These are phyloP conservation scores for Drosophila pruinosa DNA, from an alignment of 1,140 invertebrate species.

Conservation along the genomic window DNA sequence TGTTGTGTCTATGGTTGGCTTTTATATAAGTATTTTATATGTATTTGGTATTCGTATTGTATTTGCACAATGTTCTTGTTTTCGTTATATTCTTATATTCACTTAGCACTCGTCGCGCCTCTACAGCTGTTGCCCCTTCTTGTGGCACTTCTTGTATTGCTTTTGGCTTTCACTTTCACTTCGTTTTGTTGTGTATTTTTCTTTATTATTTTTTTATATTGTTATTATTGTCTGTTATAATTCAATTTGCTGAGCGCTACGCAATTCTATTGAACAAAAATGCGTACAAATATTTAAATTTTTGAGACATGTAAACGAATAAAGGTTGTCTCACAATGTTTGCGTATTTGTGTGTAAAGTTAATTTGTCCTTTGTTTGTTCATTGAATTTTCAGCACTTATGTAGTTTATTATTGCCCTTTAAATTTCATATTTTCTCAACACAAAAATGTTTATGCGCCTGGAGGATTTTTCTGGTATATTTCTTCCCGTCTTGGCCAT, in stretches of 20 bases:
- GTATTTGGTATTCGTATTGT: constrained; percentile 18
- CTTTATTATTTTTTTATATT: constrained; percentile 31
- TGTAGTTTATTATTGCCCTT: constrained; percentile 52
- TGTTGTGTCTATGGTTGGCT: constrained; percentile 29
- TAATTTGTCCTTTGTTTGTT: constrained; percentile 55
- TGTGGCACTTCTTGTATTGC: constrained; percentile 9
- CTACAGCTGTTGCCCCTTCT: background rate
- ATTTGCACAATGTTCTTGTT: constrained; percentile 21
- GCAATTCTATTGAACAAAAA: constrained; percentile 38
- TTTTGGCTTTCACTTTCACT: constrained; percentile 48
- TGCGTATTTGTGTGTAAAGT: constrained; percentile 34
- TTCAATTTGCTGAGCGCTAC: constrained; percentile 42
- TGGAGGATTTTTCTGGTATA: constrained; percentile 1
- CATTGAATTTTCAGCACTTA: constrained; percentile 52
- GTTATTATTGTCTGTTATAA: constrained; percentile 59
- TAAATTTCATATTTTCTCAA: constrained; percentile 22
- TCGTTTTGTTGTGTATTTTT: background rate
- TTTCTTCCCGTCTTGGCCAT: background rate
- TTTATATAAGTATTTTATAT: constrained; percentile 32
- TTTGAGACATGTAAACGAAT: constrained; percentile 16
- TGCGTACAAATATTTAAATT: constrained; percentile 61
- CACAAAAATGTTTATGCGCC: constrained; percentile 6
- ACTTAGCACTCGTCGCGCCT: constrained; percentile 5
- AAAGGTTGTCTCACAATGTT: background rate
- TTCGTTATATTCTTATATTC: constrained; percentile 31